Base-by-base conservation (phyloP, 2,797 vertebrate species). In the Staurois parvus region DNA sequence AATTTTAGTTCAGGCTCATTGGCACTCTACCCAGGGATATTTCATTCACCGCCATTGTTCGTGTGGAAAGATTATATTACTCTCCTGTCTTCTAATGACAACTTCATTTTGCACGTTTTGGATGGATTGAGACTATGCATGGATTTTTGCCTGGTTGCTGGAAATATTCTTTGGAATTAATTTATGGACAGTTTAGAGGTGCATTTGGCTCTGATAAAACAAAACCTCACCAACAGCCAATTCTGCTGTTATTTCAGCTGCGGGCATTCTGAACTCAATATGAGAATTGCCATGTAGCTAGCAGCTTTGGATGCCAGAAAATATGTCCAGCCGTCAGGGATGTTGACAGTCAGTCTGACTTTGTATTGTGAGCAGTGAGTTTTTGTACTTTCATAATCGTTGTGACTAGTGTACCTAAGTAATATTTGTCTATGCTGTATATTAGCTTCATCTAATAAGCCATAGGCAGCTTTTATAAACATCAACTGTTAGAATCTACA, bases 201-300 rank as follows among this genome's bases (percentile, higher is more conserved):
- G n/a, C 70, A 77, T 79, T 64, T 84, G 67, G 83, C 75, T 64
- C 75, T 56, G 52, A 26, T 12, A 8, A 76, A 37, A 64, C 28
- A 3, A 42, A 52, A 59, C n/a, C 8, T 59, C 42, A 2, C 67
- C n/a, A 64, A 40, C 68, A 42, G 75, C 67, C 70, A 62, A 73
- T 28, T 24, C 19, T 40, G 48, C 28, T n/a, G 67, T 79, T 68
- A 32, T 79, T 48, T 67, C 28, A 32, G 77, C 77, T 30, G 21
- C 24, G 64, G 77, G 42, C 67, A 52, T 79, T 79, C 42, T 79
- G 28, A 28, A 52, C 4, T 3, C 6, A 79, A 21, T 79, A 69
- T 42, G 77, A 34, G 66, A 48, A 79, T 69, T n/a, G 30, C 40
- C 48, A n/a, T 69, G 77, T 32, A 79, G 66, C 77, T n/a, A 52